These are phyloP conservation scores for Chiroxiphia lanceolata DNA, from an alignment of 2,797 vertebrate species.

Conservation along the genomic window DNA sequence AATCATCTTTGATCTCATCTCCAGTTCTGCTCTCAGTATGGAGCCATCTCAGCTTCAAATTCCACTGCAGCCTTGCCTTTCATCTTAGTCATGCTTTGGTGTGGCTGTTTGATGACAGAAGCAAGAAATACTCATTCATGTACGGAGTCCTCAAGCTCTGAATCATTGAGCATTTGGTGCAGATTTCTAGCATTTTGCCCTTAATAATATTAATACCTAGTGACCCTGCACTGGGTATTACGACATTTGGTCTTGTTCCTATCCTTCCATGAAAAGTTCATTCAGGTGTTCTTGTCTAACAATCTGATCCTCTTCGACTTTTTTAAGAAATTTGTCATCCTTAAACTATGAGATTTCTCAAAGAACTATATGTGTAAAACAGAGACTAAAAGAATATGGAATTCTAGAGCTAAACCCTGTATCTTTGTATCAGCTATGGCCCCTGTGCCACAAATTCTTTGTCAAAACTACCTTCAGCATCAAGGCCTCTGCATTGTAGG, in stretches of 20 bases:
- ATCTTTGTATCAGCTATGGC: background rate
- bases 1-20: background rate
- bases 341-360: background rate
- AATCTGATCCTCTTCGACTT: background rate
- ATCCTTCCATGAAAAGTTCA: background rate
- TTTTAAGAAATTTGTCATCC: background rate
- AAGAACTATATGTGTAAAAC: background rate
- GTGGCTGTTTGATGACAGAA: background rate
- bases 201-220: background rate
- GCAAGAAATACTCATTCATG: background rate
- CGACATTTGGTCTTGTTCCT: background rate
- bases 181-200: background rate
- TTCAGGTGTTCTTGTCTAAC: background rate
- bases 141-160: background rate
- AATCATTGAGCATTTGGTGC: background rate
- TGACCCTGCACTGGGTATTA: background rate
- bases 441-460: background rate
- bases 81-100: conserved; percentile 22
- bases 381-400: background rate
- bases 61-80: background rate
- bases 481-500: background rate
- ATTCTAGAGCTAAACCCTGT: background rate
- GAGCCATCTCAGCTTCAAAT: background rate
- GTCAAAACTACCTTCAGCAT: background rate
- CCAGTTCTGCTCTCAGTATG: background rate